Percentiles rank a stretch among this genome's conserved stretches.
Conservation (phyloP, 2,797 vertebrate genomes). For the Sitta carolinensis region DNA sequence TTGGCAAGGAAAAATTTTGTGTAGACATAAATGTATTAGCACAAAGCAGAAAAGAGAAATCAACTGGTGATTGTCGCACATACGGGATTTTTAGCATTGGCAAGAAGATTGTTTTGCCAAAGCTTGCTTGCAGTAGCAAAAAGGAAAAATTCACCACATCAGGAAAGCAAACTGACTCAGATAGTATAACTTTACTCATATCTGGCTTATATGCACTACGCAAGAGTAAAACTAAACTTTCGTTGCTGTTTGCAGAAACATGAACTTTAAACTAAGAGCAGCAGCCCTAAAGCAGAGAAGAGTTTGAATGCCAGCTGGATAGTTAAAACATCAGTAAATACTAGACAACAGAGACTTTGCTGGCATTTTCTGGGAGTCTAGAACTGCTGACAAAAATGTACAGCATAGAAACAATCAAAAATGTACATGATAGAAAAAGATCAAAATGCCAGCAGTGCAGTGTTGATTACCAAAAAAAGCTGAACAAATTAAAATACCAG, state of each 20-base stretch:
- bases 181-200: neutral
- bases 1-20: neutral
- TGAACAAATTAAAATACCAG: neutral
- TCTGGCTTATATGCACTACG: neutral
- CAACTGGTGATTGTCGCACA: neutral
- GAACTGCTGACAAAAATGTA: neutral
- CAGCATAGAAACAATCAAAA: neutral
- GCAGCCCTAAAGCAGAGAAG: neutral
- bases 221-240: neutral
- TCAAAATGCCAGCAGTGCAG: neutral
- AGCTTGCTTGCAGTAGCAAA: neutral
- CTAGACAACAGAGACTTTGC: neutral
- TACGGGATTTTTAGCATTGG: neutral
- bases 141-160: neutral
- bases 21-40: neutral
- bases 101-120: constrained; percentile 27
- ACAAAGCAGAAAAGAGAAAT: neutral
- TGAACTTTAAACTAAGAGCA: constrained; percentile 29
- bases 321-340: constrained; percentile 2
- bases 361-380: neutral
- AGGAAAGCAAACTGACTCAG: neutral
- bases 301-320: neutral
- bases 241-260: neutral
- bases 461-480: neutral
- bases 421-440: neutral